phyloP scores from a whole-genome alignment of 2,888 invertebrate genomes.

The Meta bourneti region DNA sequence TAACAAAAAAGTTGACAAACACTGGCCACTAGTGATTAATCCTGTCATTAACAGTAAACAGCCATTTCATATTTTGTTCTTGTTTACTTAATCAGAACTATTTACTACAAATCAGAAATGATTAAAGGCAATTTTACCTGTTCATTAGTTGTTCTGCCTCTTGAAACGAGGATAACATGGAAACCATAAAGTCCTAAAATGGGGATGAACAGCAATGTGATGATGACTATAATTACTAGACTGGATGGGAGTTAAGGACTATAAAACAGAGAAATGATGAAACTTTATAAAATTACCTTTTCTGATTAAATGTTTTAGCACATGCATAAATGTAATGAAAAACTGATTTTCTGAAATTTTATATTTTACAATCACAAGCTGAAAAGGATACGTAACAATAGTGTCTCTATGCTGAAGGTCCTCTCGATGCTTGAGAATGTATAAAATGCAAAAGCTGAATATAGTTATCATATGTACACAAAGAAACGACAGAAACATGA shows the following conservation, averaged over 20 bases:
- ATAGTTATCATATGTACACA: slow-evolving; percentile 99
- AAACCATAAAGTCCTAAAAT: slow-evolving; percentile 98
- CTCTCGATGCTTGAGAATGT: slow-evolving; percentile 92
- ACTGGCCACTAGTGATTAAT: too few species aligned
- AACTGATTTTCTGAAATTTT: background rate
- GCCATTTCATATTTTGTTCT: too few species aligned
- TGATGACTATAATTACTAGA: slow-evolving; percentile 89
- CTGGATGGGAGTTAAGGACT: slow-evolving; percentile 64
- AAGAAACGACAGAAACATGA: slow-evolving; percentile 97
- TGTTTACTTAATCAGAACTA: too few species aligned
- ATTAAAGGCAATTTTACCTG: slow-evolving; percentile 84
- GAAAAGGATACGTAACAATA: slow-evolving; percentile 83
- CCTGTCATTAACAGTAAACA: too few species aligned
- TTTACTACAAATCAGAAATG: too few species aligned
- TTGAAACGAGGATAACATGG: slow-evolving; percentile 96
- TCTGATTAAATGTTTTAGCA: background rate
- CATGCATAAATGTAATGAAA: background rate
- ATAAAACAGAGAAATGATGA: background rate
- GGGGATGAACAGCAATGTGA: slow-evolving; percentile 94
- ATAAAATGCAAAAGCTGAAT: slow-evolving; percentile 95
- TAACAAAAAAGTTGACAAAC: too few species aligned
- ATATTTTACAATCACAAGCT: too few species aligned
- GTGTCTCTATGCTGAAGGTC: slow-evolving; percentile 89
- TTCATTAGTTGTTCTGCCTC: slow-evolving; percentile 99
- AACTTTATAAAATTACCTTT: background rate